Percentiles rank a stretch among this genome's conserved stretches.
Conservation (phyloP, 1,140 invertebrate genomes). For the Drosophila ercepeae region DNA sequence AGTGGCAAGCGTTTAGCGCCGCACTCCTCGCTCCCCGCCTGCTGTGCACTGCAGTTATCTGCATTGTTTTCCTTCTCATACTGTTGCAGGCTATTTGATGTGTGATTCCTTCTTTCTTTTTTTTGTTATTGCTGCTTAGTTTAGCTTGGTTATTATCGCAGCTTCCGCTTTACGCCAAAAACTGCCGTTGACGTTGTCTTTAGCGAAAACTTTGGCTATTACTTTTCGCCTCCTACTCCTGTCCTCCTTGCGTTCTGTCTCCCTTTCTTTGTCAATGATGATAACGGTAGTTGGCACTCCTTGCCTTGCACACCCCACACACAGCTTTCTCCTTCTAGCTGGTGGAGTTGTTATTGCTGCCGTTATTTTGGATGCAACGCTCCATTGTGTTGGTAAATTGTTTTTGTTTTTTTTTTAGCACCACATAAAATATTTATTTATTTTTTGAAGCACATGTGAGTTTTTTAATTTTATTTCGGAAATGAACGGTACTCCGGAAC, state of each 20-base stretch:
- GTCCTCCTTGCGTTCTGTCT: background rate
- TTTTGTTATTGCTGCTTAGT: constrained; percentile 13
- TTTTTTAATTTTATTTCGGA: background rate
- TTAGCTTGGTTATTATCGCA: constrained; percentile 14
- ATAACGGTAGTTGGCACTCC: constrained; percentile 46
- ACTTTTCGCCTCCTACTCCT: constrained; percentile 4
- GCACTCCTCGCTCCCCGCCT: constrained; percentile 23
- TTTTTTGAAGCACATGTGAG: constrained; percentile 18
- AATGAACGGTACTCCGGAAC: background rate
- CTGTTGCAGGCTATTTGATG: constrained; percentile 28
- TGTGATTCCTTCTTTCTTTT: constrained; percentile 16
- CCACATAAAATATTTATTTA: constrained; percentile 13
- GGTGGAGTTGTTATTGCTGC: constrained; percentile 14
- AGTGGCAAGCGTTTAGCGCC: constrained; percentile 54
- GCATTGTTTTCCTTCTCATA: constrained; percentile 33
- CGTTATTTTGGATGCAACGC: constrained; percentile 60
- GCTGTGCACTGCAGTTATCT: constrained; percentile 4
- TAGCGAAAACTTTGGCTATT: constrained; percentile 34
- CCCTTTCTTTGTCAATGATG: background rate
- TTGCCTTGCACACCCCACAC: background rate
- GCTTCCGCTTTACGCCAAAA: constrained; percentile 14
- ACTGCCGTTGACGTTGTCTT: constrained; percentile 46
- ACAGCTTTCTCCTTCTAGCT: constrained; percentile 15
- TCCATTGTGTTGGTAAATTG: constrained; percentile 36
- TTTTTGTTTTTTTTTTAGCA: constrained; percentile 20